Evolutionary conservation across 2,113 vertebrate species (phyloP), one percentile per base, ranked within the genome.

Genomic region (Pimephales promelas): DNA sequence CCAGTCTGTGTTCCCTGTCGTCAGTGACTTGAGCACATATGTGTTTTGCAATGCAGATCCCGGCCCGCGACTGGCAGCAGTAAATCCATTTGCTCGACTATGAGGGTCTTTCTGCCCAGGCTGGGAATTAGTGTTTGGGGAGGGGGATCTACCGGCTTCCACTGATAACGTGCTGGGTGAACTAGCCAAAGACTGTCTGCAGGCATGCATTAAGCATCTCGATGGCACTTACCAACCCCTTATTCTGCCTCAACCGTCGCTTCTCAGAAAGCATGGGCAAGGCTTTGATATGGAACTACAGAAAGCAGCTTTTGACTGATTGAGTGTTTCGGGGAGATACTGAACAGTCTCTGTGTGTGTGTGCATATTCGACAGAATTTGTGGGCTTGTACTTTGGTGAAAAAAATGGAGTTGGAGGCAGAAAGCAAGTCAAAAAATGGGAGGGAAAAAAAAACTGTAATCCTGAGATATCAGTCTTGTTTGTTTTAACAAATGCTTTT

Each of bases 151-250:
- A 87, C 90, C 87, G 89, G 88, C 88, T 82, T 84, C 56, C 47
- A 76, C 85, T 87, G 91, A 91, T 92, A 92, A 91, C 88, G 86
- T 87, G 81, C 81, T 87, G 78, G 87, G 84, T 79, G 64, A 84
- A 86, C 86, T 90, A 86, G 82, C 87, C 77, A 92, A 89, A 92
- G 86, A 87, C 84, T 91, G 86, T 91, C 90, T 89, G 84, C 87
- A 90, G 90, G 89, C 86, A 89, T 85, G 83, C 85, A 90, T 90
- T 90, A 87, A 85, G 81, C 73, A 82, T 84, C 79, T 78, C 83
- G 68, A 86, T 81, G 77, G 72, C 66, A 73, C 82, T 84, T 79
- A 80, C 34, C 77, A 57, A 81, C 47, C 61, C 77, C 47, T 81
- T n/a, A 20, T 72, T 72, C 81, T 68, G 81, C 72, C 43, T 70